These are phyloP conservation scores for Sebastes flavidus DNA, from an alignment of 2,797 vertebrate genomes.

Conservation along the genomic window DNA sequence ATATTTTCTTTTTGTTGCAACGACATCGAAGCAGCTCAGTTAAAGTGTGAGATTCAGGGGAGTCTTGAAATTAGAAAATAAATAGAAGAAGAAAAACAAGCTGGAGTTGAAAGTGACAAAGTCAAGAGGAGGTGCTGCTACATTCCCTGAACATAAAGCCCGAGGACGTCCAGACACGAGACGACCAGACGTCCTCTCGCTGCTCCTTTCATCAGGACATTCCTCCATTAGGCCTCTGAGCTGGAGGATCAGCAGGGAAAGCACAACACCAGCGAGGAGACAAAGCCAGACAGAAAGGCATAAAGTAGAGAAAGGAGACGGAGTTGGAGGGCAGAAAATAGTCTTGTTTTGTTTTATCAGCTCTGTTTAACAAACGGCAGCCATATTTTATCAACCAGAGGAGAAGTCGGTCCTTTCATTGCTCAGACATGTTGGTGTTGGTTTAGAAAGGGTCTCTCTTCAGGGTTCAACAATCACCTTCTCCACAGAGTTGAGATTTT, in stretches of 20 bases:
- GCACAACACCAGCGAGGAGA: slow-evolving; percentile 14
- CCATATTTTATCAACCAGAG: neutral
- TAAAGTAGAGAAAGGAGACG: neutral
- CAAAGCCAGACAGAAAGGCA: slow-evolving; percentile 21
- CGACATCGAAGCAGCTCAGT: too few species aligned
- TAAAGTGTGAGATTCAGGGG: too few species aligned
- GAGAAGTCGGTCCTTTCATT: neutral
- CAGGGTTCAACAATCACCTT: neutral
- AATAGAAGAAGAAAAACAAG: too few species aligned
- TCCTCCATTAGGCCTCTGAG: slow-evolving; percentile 55
- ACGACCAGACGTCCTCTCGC: slow-evolving; percentile 27
- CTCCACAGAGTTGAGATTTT: neutral
- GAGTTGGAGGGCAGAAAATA: slow-evolving; percentile 6
- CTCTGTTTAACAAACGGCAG: neutral
- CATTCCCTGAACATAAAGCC: slow-evolving; percentile 7
- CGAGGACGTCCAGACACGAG: slow-evolving; percentile 25
- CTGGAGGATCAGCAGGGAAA: slow-evolving; percentile 59
- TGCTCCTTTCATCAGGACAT: slow-evolving; percentile 47
- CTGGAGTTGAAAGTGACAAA: neutral
- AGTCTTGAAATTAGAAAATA: too few species aligned
- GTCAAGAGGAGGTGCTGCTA: neutral
- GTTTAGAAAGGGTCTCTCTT: neutral
- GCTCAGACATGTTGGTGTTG: neutral
- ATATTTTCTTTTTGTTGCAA: too few species aligned
- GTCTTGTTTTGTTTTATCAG: neutral